Conservation (phyloP, 2,113 vertebrate genomes). For the Mesoclemmys tuberculata region DNA sequence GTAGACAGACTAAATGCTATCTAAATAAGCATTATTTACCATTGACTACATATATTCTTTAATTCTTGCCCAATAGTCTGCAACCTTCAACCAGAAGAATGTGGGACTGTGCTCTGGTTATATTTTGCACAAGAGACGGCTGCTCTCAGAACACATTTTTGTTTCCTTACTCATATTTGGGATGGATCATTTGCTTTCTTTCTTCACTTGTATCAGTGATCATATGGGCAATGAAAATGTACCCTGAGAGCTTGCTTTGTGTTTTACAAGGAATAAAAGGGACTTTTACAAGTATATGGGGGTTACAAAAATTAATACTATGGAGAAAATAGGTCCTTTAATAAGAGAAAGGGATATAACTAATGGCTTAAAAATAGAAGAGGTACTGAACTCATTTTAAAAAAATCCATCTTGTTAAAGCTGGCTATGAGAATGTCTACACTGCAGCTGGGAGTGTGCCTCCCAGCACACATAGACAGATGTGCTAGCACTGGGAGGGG, state of each 20-base stretch:
- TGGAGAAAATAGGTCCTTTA: background rate
- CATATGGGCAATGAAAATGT: conserved; percentile 14
- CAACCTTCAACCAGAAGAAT: background rate
- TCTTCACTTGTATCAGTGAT: background rate
- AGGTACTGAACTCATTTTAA: background rate
- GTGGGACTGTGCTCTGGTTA: no score
- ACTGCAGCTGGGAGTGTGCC: background rate
- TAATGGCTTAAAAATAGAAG: background rate
- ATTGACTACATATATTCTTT: background rate
- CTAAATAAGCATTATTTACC: no score
- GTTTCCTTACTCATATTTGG: no score
- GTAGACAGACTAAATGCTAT: no score
- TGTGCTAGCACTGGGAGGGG: background rate
- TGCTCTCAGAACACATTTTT: no score
- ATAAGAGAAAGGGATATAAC: background rate
- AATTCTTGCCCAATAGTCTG: background rate
- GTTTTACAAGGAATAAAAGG: conserved; percentile 1
- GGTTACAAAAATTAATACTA: background rate
- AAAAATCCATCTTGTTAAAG: background rate
- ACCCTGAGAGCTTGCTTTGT: background rate
- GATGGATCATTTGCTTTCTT: no score
- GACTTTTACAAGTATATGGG: background rate
- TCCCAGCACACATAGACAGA: background rate
- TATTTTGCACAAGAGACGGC: no score
- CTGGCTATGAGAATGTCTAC: background rate